Evolutionary conservation across 2,888 invertebrate genomes (phyloP).

Genomic region (Diachrysia chrysitis): DNA sequence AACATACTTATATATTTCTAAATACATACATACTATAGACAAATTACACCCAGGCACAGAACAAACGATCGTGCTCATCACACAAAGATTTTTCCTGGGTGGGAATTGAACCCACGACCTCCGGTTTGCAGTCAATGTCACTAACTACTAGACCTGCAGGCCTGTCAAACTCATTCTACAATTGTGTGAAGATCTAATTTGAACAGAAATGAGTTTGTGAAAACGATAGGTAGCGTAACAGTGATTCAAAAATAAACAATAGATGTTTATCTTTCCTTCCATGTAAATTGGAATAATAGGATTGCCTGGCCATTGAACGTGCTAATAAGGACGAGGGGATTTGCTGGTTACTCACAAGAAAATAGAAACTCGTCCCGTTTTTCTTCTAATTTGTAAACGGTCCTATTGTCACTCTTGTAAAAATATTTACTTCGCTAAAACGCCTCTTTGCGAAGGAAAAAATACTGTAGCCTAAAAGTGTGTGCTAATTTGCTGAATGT

Average conservation of each 20-base stretch:
- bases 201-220: not conserved
- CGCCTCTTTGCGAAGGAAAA: not conserved
- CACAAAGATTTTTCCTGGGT: no score
- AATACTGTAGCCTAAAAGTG: not conserved
- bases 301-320: not conserved
- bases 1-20: no score
- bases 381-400: constrained; percentile 3
- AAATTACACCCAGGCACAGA: no score
- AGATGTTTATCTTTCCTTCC: not conserved
- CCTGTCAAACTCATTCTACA: not conserved
- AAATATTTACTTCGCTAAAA: constrained; percentile 1
- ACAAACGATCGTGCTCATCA: no score
- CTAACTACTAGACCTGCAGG: no score
- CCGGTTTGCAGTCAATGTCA: no score
- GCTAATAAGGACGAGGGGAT: not conserved
- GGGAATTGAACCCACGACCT: no score
- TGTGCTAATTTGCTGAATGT: not conserved
- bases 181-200: not conserved
- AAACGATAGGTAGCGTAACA: not conserved
- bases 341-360: not conserved
- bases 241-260: not conserved
- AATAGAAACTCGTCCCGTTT: not conserved
- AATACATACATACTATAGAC: no score
- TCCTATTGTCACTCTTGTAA: not conserved
- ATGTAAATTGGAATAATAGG: not conserved